phyloP scores from a whole-genome alignment of 2,113 vertebrate species.

The Nannobrachium achirus region DNA sequence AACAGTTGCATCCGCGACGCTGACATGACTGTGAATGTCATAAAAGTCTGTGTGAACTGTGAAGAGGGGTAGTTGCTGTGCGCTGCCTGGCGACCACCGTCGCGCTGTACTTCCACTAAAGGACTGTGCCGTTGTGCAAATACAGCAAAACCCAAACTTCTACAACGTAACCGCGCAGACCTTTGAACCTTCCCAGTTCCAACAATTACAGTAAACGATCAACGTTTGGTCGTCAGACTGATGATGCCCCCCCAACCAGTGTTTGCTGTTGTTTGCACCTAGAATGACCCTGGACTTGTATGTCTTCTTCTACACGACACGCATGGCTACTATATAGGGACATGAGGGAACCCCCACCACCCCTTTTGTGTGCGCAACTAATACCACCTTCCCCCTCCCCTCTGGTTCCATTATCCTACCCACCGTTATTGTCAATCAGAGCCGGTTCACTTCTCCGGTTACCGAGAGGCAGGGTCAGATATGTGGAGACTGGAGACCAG shows the following conservation, averaged over 20 bases:
- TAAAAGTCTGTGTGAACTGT: neutral
- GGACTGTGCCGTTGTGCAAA: slow-evolving; percentile 22
- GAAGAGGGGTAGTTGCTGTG: neutral
- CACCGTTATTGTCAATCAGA: slow-evolving; percentile 47
- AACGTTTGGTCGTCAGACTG: too few species aligned
- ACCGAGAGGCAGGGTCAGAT: slow-evolving; percentile 29
- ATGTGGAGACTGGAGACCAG: neutral
- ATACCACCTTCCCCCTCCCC: slow-evolving; percentile 4
- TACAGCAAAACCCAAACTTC: slow-evolving; percentile 4
- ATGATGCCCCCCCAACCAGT: neutral
- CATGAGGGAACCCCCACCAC: slow-evolving; percentile 14
- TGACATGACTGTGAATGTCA: slow-evolving; percentile 37
- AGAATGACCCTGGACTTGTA: neutral
- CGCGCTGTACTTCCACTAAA: neutral
- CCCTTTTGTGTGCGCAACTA: slow-evolving; percentile 36
- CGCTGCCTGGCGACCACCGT: neutral
- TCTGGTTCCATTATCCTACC: slow-evolving; percentile 16
- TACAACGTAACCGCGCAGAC: slow-evolving; percentile 38
- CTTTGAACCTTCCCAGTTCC: slow-evolving; percentile 58
- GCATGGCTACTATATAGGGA: slow-evolving; percentile 34
- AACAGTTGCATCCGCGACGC: slow-evolving; percentile 56
- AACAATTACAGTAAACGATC: neutral
- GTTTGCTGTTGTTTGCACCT: neutral
- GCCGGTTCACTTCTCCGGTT: slow-evolving; percentile 47
- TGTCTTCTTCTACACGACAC: slow-evolving; percentile 2